Base-by-base conservation (phyloP, 2,113 vertebrate species). In the Cryptotis parvus region DNA sequence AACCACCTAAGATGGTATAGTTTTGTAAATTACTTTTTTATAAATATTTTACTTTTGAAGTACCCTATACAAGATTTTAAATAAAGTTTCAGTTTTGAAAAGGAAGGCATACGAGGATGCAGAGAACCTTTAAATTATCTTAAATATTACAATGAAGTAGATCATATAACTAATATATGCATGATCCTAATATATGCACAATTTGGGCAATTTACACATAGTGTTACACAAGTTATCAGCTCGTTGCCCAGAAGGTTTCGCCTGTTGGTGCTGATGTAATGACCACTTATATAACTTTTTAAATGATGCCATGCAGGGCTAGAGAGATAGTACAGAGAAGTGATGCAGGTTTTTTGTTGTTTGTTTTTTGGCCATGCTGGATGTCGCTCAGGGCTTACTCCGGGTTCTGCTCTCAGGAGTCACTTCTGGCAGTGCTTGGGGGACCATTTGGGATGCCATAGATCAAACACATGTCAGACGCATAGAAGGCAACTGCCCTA, bases 1-100 rank as follows among this genome's bases (percentile, higher is more conserved):
- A 91, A 61, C 31, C 29, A 81, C 43, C 73, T 68, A 78, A 52
- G 68, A 66, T 11, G 9, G 73, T 6, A 12, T 39, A 3, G 55
- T 39, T 83, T 87, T 86, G 41, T 75, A 73, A 61, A 3, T 84
- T 61, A 79, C 15, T 33, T 79, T 70, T 61, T n/a, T 26, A 83
- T 26, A 74, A 92, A 24, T 82, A 78, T 77, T 81, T 93, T 29
- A 41, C n/a, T 52, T 78, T 84, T 84, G 78, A 69, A 81, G 26
- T 72, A 65, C 9, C n/a, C 35, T 66, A 1, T 58, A 6, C 41
- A 66, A 31, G 84, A 72, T 91, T 93, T 55, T 69, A 93, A 83
- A 31, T 66, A 85, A 43, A 9, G 27, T 66, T 31, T 35, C 31
- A 1, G 22, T 89, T 1, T 2, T 75, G 27, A 91, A 22, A 55